Evolutionary conservation across 2,888 invertebrate species (phyloP), one percentile per base, ranked within the genome.

Genomic region (Chromoteleia sp.): DNA sequence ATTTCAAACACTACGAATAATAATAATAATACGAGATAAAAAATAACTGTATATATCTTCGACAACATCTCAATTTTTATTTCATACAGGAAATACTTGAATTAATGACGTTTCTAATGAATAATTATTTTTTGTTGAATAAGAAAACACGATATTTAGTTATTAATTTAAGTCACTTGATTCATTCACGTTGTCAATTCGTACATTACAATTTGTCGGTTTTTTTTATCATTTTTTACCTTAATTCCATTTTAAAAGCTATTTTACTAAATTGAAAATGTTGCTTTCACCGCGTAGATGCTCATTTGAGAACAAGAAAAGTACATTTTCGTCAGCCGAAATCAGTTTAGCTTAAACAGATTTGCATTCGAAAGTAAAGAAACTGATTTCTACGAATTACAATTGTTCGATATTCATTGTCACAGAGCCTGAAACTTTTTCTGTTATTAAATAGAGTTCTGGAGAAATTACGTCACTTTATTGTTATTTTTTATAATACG

Each of bases 301-400:
- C 14, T 12, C 12, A 41, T 39, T 41, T 33, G 19, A 58, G 21
- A 58, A 39, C 39, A 54, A 17, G 33, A n/a, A 17, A 54, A 33
- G 36, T 30, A 36, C 33, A 54, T 54, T 54, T 21, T 12, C 54
- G 21, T 33, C 33, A 54, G 10, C 2, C 25, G 25, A 50, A 50
- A 52, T 52, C 52, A 52, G 30, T 52, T 52, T 30, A 52, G 15
- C 15, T 14, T 14, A 52, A 58, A 30, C 21, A 39, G 21, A 39
- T 39, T 58, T 8, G 21, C 39, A 39, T 58, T 58, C 17, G 43
- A 59, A 59, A 43, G 14, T 29, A 19, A 43, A 15, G 7, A 59
- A 59, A 59, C 59, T 58, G 39, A 39, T 58, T 58, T 58, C 39
- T 12, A 58, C 14, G 39, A 39, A 39, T 58, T 21, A 41, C 21